Conservation (phyloP, 2,113 vertebrate species). For the Centropus unirufus region DNA sequence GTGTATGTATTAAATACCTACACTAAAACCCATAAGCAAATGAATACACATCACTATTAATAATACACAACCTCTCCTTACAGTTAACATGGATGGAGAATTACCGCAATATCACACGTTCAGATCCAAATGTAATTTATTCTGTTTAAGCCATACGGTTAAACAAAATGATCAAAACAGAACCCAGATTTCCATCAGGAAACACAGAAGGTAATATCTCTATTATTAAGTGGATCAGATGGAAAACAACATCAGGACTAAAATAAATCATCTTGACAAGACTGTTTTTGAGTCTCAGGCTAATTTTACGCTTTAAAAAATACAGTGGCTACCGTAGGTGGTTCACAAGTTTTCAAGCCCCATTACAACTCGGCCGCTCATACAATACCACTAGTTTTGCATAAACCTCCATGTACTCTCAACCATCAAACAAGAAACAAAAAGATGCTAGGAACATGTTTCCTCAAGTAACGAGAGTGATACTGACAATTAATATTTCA, state of each 20-base stretch:
- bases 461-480: not conserved
- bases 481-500: not conserved
- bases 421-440: not conserved
- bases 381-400: not conserved
- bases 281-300: not conserved
- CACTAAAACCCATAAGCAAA: not conserved
- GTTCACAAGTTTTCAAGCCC: not conserved
- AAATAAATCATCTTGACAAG: conserved; percentile 12
- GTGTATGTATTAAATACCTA: not conserved
- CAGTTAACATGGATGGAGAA: not conserved
- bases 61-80: not conserved
- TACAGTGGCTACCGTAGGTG: not conserved
- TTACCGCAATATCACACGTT: not conserved
- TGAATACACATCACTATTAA: not conserved
- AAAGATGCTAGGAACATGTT: not conserved
- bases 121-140: not conserved
- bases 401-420: not conserved
- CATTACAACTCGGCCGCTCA: not conserved
- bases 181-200: not conserved
- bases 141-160: not conserved
- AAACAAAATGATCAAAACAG: not conserved
- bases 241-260: not conserved
- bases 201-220: not conserved
- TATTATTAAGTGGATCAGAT: not conserved
- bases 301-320: not conserved